Evolutionary conservation across 1,140 invertebrate genomes (phyloP).

Genomic region (Halictus rubicundus): DNA sequence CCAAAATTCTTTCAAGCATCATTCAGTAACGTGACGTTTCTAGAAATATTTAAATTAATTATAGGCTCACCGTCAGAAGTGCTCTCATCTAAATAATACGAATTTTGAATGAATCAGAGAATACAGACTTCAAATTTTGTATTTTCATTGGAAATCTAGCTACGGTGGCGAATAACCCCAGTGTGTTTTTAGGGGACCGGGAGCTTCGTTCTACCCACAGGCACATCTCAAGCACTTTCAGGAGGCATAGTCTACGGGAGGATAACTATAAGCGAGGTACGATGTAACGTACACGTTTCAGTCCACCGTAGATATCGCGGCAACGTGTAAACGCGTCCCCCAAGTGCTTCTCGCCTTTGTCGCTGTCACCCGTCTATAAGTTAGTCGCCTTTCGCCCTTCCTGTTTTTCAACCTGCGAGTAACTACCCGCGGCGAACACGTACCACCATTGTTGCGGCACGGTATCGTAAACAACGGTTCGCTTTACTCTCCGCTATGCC

Average conservation of each 20-base stretch:
- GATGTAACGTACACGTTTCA: background rate
- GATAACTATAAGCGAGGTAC: constrained; percentile 12
- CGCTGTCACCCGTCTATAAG: constrained; percentile 9
- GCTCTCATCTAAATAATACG: no score
- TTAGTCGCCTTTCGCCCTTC: background rate
- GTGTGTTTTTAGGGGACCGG: no score
- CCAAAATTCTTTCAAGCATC: no score
- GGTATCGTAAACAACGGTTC: constrained; percentile 35
- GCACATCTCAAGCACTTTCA: background rate
- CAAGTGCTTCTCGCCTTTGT: background rate
- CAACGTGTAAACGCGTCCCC: background rate
- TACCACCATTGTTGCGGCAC: background rate
- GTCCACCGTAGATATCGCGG: background rate
- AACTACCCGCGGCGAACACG: constrained; percentile 38
- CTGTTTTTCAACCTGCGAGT: background rate
- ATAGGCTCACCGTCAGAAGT: no score
- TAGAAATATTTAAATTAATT: no score
- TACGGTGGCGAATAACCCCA: no score
- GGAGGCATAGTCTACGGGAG: background rate
- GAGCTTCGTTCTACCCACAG: background rate
- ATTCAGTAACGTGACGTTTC: no score
- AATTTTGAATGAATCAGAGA: no score
- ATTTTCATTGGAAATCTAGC: no score
- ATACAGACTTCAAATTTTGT: no score
- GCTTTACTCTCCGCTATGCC: constrained; percentile 2